Percentiles rank a stretch among this genome's conserved stretches.
These are phyloP conservation scores for Drosophila antonietae DNA, from an alignment of 2,888 invertebrate species.

Conservation along the genomic window DNA sequence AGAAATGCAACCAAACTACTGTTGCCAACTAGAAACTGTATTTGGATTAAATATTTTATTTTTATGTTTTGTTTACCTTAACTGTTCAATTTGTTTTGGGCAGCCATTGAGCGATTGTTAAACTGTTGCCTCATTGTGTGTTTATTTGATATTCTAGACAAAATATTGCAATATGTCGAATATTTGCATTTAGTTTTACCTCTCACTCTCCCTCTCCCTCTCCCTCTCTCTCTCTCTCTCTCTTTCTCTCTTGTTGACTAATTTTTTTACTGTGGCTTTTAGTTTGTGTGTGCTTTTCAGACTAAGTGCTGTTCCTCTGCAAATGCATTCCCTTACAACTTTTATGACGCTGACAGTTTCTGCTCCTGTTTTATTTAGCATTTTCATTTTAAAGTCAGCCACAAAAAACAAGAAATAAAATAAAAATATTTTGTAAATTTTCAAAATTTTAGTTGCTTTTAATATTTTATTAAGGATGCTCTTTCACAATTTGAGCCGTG, in stretches of 20 bases:
- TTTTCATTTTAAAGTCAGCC: not conserved
- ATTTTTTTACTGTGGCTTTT: constrained; percentile 19
- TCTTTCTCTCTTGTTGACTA: not conserved
- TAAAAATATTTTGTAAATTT: not conserved
- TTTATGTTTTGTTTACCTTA: not conserved
- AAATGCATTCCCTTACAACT: constrained; percentile 8
- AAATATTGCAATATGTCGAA: constrained; percentile 15
- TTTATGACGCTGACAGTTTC: constrained; percentile 6
- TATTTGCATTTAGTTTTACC: constrained; percentile 19
- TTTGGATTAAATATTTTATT: not conserved
- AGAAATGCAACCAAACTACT: constrained; percentile 8
- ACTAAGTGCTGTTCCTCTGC: constrained; percentile 16
- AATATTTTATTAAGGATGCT: constrained; percentile 7
- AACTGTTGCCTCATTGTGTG: constrained; percentile 1
- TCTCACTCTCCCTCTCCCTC: too few relatives aligned
- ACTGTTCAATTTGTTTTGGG: constrained; percentile 17
- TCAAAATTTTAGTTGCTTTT: not conserved
- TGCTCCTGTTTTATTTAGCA: not conserved
- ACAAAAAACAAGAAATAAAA: not conserved
- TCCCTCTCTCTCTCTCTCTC: not conserved
- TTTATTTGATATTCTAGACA: constrained; percentile 23
- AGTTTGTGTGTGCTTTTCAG: not conserved
- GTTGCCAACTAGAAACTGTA: not conserved
- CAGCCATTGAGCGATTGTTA: constrained; percentile 15
- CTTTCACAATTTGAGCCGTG: not conserved